Conservation (phyloP, 2,888 invertebrate genomes). For the Imbricaverruca yamaguchii region DNA sequence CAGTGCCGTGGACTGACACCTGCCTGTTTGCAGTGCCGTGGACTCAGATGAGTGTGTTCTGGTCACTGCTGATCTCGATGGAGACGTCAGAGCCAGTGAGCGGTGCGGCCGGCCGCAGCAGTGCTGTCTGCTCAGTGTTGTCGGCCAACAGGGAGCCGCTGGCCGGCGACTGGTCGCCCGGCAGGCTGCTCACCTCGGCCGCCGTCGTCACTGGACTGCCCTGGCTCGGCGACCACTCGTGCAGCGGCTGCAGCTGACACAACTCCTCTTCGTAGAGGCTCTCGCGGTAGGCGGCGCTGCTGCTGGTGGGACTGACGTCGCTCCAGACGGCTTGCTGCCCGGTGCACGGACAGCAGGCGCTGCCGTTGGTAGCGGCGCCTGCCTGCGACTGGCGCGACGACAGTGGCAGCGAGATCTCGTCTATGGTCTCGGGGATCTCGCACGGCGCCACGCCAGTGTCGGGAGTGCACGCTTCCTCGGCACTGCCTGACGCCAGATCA, state of each 20-base stretch:
- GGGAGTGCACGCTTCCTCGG: neutral
- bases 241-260: slow-evolving; percentile 6
- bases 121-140: slow-evolving; percentile 17
- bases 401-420: neutral
- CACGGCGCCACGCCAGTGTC: neutral
- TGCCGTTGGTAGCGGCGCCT: neutral
- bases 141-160: slow-evolving; percentile 4
- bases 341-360: neutral
- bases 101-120: neutral
- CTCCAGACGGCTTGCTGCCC: neutral
- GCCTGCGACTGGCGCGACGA: neutral
- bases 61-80: slow-evolving; percentile 1
- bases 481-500: neutral
- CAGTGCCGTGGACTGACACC: too few species aligned
- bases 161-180: slow-evolving; percentile 19
- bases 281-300: slow-evolving; percentile 22
- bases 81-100: neutral
- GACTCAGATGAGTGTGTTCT: slow-evolving; percentile 9
- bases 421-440: slow-evolving; percentile 16
- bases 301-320: slow-evolving; percentile 18
- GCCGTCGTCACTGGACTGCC: slow-evolving; percentile 8
- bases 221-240: slow-evolving; percentile 5
- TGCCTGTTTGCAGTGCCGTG: too few species aligned
- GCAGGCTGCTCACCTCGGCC: slow-evolving; percentile 17
- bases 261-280: slow-evolving; percentile 3